These are phyloP conservation scores for Lithophane leautieri DNA, from an alignment of 2,888 invertebrate genomes.

Conservation along the genomic window DNA sequence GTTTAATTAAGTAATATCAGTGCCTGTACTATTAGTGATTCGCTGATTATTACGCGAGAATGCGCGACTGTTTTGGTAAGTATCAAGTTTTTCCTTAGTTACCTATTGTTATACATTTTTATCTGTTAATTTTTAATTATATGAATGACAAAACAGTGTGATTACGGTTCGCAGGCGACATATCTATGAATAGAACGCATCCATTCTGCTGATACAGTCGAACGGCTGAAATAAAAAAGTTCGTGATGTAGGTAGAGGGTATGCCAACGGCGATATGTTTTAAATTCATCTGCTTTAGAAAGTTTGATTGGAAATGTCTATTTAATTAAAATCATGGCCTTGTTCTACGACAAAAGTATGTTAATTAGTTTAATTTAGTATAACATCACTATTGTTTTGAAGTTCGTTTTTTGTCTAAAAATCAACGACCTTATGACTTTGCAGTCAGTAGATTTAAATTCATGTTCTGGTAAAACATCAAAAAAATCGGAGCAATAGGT, in stretches of 20 bases:
- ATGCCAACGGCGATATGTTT: slow-evolving; percentile 52
- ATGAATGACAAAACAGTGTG: slow-evolving; percentile 61
- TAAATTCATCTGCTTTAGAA: slow-evolving; percentile 61
- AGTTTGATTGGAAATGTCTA: slow-evolving; percentile 54
- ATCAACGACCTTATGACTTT: background rate
- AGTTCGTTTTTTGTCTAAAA: background rate
- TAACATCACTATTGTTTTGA: slow-evolving; percentile 6
- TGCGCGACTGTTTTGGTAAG: slow-evolving; percentile 69
- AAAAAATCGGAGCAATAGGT: background rate
- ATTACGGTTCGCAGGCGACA: slow-evolving; percentile 63
- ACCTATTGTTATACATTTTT: slow-evolving; percentile 45
- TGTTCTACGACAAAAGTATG: slow-evolving; percentile 48
- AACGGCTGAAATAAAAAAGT: slow-evolving; percentile 69
- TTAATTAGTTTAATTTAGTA: slow-evolving; percentile 45
- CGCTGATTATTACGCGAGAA: slow-evolving; percentile 48
- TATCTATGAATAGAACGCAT: slow-evolving; percentile 70
- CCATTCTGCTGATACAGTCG: slow-evolving; percentile 65
- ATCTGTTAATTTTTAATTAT: slow-evolving; percentile 55
- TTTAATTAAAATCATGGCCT: slow-evolving; percentile 32
- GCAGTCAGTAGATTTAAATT: background rate
- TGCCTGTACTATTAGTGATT: slow-evolving; percentile 62
- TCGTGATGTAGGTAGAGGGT: slow-evolving; percentile 39
- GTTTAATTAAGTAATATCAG: slow-evolving; percentile 53
- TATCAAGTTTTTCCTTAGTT: slow-evolving; percentile 41
- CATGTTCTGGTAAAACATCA: too few relatives aligned